Base-by-base conservation (phyloP, 2,888 invertebrate genomes). In the Caenorhabditis sp. region DNA sequence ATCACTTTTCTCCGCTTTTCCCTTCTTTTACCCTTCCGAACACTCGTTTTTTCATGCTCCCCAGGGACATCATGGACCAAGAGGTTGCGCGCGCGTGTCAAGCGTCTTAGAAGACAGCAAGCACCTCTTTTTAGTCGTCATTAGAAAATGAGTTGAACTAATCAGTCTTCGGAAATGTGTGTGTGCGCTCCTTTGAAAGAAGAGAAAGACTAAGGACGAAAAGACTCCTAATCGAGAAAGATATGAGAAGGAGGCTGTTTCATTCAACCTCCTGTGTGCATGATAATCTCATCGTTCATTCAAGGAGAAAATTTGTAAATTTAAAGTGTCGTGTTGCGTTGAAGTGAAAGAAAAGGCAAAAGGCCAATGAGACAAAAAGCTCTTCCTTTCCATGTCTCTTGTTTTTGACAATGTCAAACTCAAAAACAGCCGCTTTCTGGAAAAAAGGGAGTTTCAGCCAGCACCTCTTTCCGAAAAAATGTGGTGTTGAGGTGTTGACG, bases 71-170 rank as follows among this genome's bases (percentile, higher is more conserved):
- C n/a, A n/a, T n/a, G 65, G 37, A 50, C 55, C 56, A 66, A 55
- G 45, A 65, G 65, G 55, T 65, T 56, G 65, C 27, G 48, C 37
- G 63, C 63, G 56, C 53, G 58, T 59, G 59, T 52, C 59, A 70
- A 70, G 70, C 59, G 70, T 50, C 50, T 48, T 66, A 48, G 17
- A 30, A 55, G 32, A 48, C 39, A 43, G 50, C 50, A 56, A 50
- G 41, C 58, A 50, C 45, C 45, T 59, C 53, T 61, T 59, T 35
- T 37, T 39, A 24, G 37, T 59, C 59, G 70, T 70, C 70, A 70
- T 70, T 70, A 27, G 70, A 59, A 46, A 41, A 70, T 59, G 70
- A 59, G 59, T 70, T 59, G 70, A 70, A 70, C 70, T 70, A 59
- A 70, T 70, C 59, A 70, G 59, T 45, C 70, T 53, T 41, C 20